phyloP scores from a whole-genome alignment of 2,113 vertebrate genomes.

The Burhinus oedicnemus region DNA sequence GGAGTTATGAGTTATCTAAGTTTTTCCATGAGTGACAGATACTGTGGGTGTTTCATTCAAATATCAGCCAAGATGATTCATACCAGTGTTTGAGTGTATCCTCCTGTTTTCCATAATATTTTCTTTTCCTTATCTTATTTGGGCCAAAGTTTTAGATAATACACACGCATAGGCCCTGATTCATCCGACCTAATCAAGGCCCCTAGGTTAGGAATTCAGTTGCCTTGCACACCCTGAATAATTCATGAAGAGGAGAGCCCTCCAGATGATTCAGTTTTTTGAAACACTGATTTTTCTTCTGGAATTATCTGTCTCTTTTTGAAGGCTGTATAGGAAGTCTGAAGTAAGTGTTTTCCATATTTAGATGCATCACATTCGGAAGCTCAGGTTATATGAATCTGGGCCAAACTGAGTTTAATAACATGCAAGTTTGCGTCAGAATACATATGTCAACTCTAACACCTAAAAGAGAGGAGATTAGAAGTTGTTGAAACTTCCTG shows the following conservation, averaged over 20 bases:
- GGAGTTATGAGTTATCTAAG: accelerated
- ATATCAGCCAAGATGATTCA: not conserved
- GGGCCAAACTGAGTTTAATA: not conserved
- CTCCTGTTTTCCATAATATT: not conserved
- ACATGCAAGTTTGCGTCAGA: not conserved
- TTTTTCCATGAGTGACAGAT: not conserved
- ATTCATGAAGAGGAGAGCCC: not conserved
- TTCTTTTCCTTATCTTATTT: not conserved
- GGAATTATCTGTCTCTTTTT: not conserved
- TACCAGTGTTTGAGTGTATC: not conserved
- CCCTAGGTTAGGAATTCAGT: not conserved
- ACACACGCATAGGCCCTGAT: not conserved
- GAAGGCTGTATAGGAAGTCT: not conserved
- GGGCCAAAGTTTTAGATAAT: not conserved
- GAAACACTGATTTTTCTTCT: not conserved
- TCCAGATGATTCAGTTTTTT: not conserved
- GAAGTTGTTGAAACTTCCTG: not conserved
- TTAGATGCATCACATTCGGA: not conserved
- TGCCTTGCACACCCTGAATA: not conserved
- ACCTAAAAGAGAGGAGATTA: conserved; percentile 27
- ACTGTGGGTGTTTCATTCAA: not conserved
- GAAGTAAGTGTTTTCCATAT: not conserved
- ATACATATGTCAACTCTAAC: not conserved
- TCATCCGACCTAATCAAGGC: not conserved
- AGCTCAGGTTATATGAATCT: not conserved